A percentile compares a stretch with the other conserved stretches of the same genome.
Conservation (phyloP, 2,113 vertebrate genomes). For the Petaurus breviceps region DNA sequence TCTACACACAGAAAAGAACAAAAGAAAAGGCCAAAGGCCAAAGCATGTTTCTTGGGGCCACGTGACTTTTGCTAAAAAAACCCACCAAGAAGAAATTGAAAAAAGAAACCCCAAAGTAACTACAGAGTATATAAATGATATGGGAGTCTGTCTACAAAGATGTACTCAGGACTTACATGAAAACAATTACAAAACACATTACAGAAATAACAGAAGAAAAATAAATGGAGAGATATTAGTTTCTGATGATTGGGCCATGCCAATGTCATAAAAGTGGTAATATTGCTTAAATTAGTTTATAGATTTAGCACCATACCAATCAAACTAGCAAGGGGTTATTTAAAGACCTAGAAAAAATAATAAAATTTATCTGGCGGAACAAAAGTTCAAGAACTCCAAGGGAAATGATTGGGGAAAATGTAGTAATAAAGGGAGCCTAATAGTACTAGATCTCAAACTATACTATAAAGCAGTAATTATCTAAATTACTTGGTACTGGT, state of each 20-base stretch:
- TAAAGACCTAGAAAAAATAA: neutral
- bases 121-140: neutral
- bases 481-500: neutral
- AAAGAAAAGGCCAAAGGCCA: neutral
- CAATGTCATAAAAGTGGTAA: neutral
- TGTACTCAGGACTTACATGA: neutral
- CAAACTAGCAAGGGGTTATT: neutral
- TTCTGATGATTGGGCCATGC: neutral
- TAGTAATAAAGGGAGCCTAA: neutral
- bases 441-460: neutral
- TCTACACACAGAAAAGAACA: neutral
- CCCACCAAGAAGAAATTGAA: neutral
- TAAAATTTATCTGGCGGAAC: neutral
- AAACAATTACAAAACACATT: neutral
- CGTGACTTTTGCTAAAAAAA: neutral
- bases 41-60: neutral
- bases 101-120: neutral
- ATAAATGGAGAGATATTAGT: neutral
- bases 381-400: neutral
- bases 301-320: neutral
- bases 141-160: neutral
- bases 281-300: neutral
- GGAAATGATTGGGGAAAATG: neutral
- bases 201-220: neutral
- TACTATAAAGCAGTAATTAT: neutral